Evolutionary conservation across 1,140 invertebrate genomes (phyloP), one percentile per base, ranked within the genome.

Genomic region (Papilio xuthus): DNA sequence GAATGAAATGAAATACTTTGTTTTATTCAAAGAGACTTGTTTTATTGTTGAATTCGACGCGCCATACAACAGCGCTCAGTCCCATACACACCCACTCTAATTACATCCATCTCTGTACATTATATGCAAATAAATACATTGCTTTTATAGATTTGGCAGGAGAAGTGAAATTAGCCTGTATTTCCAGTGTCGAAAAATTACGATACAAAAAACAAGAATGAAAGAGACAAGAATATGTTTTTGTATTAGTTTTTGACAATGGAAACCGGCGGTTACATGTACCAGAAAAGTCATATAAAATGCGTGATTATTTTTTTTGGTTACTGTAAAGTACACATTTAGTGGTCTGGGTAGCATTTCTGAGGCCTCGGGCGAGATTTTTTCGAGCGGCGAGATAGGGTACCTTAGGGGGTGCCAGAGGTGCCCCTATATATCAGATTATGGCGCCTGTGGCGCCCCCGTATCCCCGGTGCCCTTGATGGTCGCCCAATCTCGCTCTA

Each of bases 81-180:
- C 84, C 80, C 83, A 88, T 85, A 86, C 89, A 87, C 88, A 90
- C 85, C 83, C 78, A 88, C 83, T 80, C 15, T 87, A 86, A 80
- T 85, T 87, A 92, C 86, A 88, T 72, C 78, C 78, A 80, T 69
- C 79, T 79, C 86, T 93, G 91, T 92, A 93, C 91, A 92, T 71
- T 91, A 90, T 90, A 89, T 90, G 88, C 87, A 86, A 87, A 89
- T 92, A 92, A 89, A 88, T 90, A 90, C 86, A 91, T 91, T 90
- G 88, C 85, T 91, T 90, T 78, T 88, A 73, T 80, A 83, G 80
- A 86, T 89, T 89, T 87, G 85, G 88, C 86, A 86, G 84, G 87
- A 85, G 44, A 75, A 75, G 78, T 75, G 28, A 75, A 15, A 32
- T 50, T 15, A 67, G 32, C 32, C 32, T 47, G 15, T 7, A n/a